Percentiles rank a stretch among this genome's conserved stretches.
These are phyloP conservation scores for Phacellophora camtschatica DNA, from an alignment of 30 jellyfish, hydroid and myxozoan species.

Conservation along the genomic window DNA sequence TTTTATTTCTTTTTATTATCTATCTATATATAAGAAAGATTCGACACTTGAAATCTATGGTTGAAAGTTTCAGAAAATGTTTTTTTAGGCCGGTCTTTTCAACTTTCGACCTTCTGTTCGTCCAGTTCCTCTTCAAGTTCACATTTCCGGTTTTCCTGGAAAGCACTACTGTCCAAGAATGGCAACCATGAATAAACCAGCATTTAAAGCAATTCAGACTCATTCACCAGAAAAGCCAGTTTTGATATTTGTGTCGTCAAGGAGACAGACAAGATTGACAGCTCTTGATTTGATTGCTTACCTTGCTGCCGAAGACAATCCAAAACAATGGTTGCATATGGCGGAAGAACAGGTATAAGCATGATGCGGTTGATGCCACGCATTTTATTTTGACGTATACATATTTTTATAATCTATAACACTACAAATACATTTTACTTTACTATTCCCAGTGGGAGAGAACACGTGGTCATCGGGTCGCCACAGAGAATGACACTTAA, in stretches of 20 bases:
- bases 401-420: too few species aligned
- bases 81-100: slow-evolving; percentile 91
- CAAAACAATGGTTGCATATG: slow-evolving; percentile 98
- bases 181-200: slow-evolving; percentile 99
- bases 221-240: slow-evolving; percentile 99
- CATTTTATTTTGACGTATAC: too few species aligned
- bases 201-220: slow-evolving; percentile 88
- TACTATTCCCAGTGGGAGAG: too few species aligned
- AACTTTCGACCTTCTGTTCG: slow-evolving; percentile 99
- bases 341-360: slow-evolving; percentile 82
- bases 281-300: slow-evolving; percentile 96
- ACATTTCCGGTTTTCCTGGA: slow-evolving; percentile 99
- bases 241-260: slow-evolving; percentile 91
- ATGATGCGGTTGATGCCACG: neutral
- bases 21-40: too few species aligned
- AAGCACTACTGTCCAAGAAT: slow-evolving; percentile 99
- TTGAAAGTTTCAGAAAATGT: too few species aligned
- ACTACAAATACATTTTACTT: too few species aligned
- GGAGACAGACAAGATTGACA: slow-evolving; percentile 98
- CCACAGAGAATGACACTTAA: too few species aligned
- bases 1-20: too few species aligned
- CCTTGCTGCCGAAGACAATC: slow-evolving; percentile 86
- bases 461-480: too few species aligned
- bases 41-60: too few species aligned
- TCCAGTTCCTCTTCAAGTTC: slow-evolving; percentile 99